Evolutionary conservation across 2,888 invertebrate genomes (phyloP), one percentile per base, ranked within the genome.

Genomic region (Ormyrus thymus): DNA sequence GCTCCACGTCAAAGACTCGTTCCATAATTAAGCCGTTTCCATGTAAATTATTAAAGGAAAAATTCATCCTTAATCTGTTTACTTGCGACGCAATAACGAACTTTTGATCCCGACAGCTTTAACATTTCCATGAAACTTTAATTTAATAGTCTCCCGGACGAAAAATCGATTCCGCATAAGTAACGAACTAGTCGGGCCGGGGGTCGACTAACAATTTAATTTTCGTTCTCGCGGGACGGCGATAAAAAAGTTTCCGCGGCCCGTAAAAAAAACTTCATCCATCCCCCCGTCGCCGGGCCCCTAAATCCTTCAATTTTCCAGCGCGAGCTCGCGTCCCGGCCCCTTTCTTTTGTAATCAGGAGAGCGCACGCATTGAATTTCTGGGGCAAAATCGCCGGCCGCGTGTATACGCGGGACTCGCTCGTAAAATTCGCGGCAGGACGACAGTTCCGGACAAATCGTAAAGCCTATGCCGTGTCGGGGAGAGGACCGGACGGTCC

Each of bases 401-500:
- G 70, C 48, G 46, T 48, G n/a, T 58, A 29, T 55, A 59, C 53
- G 58, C 8, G 8, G 13, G 46, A 7, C 5, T 62, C 45, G 76
- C 72, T 56, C 72, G 72, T 76, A 78, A 76, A 77, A 78, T 56
- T 13, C 9, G 56, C 51, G 69, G 62, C 53, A 51, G 51, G 3
- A 62, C 68, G 66, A 74, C 74, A 45, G 51, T 53, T n/a, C 50
- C 46, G 77, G 15, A 43, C 72, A 51, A 72, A 61, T 68, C 72
- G 72, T 78, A 78, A 78, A 78, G 66, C 66, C 50, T 51, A 15
- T 8, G 13, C 53, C 56, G 11, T 43, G 7, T 13, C 2, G n/a
- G 29, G 4, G 29, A 29, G 29, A 29, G 29, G 29, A 79, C 79
- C 78, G 78, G 81, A 79, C 65, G 69, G 81, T 78, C 59, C 79